phyloP scores from a whole-genome alignment of 2,888 invertebrate species.

The Aleiodes testaceus region DNA sequence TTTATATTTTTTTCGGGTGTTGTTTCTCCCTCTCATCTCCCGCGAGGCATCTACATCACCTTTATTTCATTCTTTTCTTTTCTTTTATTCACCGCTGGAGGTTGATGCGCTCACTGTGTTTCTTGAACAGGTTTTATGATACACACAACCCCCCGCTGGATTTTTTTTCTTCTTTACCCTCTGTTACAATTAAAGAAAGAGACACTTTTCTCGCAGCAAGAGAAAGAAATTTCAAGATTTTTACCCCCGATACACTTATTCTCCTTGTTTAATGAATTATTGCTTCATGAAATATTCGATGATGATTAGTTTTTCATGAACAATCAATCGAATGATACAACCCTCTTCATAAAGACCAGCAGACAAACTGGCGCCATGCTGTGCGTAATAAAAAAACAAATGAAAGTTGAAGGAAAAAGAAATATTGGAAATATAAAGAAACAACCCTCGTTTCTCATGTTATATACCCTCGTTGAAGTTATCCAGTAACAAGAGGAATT shows the following conservation, averaged over 20 bases:
- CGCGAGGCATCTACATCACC: conserved; percentile 47
- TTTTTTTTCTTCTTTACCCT: conserved; percentile 15
- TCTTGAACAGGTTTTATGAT: conserved; percentile 32
- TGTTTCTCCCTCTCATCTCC: conserved; percentile 43
- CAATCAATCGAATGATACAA: background rate
- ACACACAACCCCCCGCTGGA: conserved; percentile 21
- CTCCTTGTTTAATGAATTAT: background rate
- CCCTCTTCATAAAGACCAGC: conserved; percentile 2
- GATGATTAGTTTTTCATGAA: background rate
- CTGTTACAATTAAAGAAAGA: conserved; percentile 18
- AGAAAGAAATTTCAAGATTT: background rate
- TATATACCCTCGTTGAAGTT: conserved; percentile 33
- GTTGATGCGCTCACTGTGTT: conserved; percentile 19
- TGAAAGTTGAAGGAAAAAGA: background rate
- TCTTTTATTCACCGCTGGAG: conserved; percentile 40
- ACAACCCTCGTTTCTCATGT: conserved; percentile 31
- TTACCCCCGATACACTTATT: background rate
- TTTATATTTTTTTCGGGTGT: conserved; percentile 30
- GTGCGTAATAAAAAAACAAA: conserved; percentile 9
- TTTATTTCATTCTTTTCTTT: conserved; percentile 50
- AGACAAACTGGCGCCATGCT: conserved; percentile 37
- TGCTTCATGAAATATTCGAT: background rate
- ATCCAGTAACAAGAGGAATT: conserved; percentile 6
- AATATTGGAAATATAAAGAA: background rate
- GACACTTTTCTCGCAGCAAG: background rate